Evolutionary conservation across 2,888 invertebrate species (phyloP), one percentile per base, ranked within the genome.

Genomic region (Uropetala carovei): DNA sequence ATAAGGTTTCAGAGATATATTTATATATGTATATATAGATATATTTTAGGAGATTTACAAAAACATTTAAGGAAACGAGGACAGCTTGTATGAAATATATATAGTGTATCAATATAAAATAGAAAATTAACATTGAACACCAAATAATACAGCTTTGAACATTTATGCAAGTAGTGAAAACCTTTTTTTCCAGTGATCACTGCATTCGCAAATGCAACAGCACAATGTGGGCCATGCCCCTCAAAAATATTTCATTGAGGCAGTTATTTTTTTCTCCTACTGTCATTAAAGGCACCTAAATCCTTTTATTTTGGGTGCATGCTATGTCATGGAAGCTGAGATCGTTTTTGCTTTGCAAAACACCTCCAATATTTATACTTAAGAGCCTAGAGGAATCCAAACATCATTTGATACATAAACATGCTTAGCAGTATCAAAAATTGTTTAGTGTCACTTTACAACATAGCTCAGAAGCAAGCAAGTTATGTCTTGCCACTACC

Each of bases 121-220:
- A 27, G 16, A 89, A 89, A 89, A 59, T 30, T 22, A 86, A 60
- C 86, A 68, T n/a, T 64, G 64, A 89, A 89, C 89, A 89, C 89
- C 89, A 89, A 89, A 68, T 89, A n/a, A 89, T 89, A 89, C 89
- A 89, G 64, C 68, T 64, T 89, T 30, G 64, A 60, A 64, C 64
- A 89, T 64, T 68, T n/a, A 64, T 43, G 89, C 60, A 83, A n/a
- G 43, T 27, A 30, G 18, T 68, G 89, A 64, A 89, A 43, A 43
- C 18, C 60, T 64, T 64, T 56, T 68, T 18, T 13, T 43, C 18
- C 3, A n/a, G 43, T 43, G 18, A 89, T 56, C 56, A 68, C 43
- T 43, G 56, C 30, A 27, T 43, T 43, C 18, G 43, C 30, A 89
- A 86, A 83, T 75, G n/a, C 18, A 18, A 89, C 2, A 30, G 57